Evolutionary conservation across 2,113 vertebrate species (phyloP), one percentile per base, ranked within the genome.

Genomic region (Sceloporus tristichus): DNA sequence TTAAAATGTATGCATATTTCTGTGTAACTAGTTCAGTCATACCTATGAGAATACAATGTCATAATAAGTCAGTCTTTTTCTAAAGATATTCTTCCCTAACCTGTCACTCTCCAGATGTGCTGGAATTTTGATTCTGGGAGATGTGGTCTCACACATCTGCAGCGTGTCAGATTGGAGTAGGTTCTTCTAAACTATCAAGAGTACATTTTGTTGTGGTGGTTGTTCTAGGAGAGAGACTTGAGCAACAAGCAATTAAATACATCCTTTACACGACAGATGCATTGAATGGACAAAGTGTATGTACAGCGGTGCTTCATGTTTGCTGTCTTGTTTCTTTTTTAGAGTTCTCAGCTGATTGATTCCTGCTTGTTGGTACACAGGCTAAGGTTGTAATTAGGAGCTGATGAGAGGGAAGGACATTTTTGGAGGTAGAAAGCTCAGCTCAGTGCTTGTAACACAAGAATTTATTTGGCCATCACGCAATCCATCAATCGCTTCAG

Each of bases 1-100:
- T 96, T 96, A 97, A 95, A 96, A 93, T 96, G 94, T 97, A 96
- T 97, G 96, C 95, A 96, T 96, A 95, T 96, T 96, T 96, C 95
- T 96, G 95, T 97, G 96, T 97, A 97, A 95, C 95, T 94, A 95
- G 94, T 93, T 95, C 91, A 94, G 96, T 96, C 96, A 95, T 95
- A 95, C 95, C 94, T 95, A 96, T 85, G 85, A 96, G 93, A 96
- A 94, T 93, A 95, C 68, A 68, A 75, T 95, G 93, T 93, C 85
- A 65, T 94, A 97, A 97, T 97, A 97, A 97, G 48, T 0, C 53
- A 68, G 21, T 40, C 21, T 27, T 29, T 48, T 21, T 29, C 25
- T 79, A 53, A 79, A 13, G 25, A 25, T 9, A 5, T 25, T 9
- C 23, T 25, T 9, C 7, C 68, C 68, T 5, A 70, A 48, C 68